Conservation (phyloP, 2,797 vertebrate genomes). For the Chanos chanos region DNA sequence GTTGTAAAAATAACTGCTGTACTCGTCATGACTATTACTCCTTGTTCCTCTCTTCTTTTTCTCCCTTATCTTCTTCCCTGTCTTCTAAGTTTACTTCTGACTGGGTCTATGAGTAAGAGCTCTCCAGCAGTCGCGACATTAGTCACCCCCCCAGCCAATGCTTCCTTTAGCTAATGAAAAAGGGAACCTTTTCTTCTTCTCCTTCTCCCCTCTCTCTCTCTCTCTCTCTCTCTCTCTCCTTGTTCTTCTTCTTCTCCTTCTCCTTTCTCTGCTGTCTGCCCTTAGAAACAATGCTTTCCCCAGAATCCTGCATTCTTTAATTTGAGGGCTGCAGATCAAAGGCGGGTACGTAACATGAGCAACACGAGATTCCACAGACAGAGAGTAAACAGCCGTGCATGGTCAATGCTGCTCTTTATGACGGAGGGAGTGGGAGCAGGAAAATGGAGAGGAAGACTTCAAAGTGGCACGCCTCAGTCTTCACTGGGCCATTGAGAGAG, state of each 20-base stretch:
- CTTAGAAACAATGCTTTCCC: constrained; percentile 30
- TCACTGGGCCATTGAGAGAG: constrained; percentile 59
- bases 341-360: constrained; percentile 30
- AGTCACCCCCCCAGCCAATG: constrained; percentile 42
- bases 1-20: constrained; percentile 18
- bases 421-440: not conserved
- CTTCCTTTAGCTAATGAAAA: constrained; percentile 32
- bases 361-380: constrained; percentile 12
- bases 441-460: constrained; percentile 50
- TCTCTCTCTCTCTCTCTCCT: not conserved
- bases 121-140: constrained; percentile 34
- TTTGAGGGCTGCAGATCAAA: constrained; percentile 38
- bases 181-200: constrained; percentile 46
- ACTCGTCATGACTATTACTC: constrained; percentile 10
- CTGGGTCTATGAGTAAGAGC: constrained; percentile 30
- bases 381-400: constrained; percentile 20
- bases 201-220: not conserved
- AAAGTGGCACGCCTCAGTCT: constrained; percentile 63
- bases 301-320: constrained; percentile 21
- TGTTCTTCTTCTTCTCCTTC: constrained; percentile 25
- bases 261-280: constrained; percentile 34
- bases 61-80: constrained; percentile 20
- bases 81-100: constrained; percentile 12
- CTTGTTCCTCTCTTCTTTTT: constrained; percentile 15
- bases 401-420: constrained; percentile 47